Evolutionary conservation across 2,113 vertebrate species (phyloP).

Genomic region (Pica pica): DNA sequence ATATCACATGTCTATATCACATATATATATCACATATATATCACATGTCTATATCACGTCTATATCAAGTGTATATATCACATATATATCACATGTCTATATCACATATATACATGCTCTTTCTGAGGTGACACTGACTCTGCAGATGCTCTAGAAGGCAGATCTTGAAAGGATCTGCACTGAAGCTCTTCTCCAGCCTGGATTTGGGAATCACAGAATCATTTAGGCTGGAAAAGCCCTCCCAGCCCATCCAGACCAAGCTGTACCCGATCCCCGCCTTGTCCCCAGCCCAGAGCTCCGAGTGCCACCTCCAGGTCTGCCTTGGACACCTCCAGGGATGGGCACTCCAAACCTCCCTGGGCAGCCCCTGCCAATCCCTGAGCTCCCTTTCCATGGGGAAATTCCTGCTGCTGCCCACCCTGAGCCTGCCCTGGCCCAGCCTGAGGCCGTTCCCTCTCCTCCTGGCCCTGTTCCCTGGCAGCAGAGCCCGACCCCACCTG

Average conservation of each 20-base stretch:
- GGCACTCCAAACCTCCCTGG: neutral
- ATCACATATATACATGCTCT: neutral
- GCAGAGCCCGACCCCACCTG: neutral
- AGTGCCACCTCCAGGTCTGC: rapidly evolving
- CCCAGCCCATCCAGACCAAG: rapidly evolving
- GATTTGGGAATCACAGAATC: neutral
- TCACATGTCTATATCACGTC: no score
- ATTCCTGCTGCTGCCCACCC: neutral
- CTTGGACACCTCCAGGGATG: neutral
- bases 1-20: no score
- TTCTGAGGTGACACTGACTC: neutral
- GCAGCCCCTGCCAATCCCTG: neutral
- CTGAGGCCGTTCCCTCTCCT: neutral
- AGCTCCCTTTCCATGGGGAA: neutral
- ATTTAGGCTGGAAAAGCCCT: neutral
- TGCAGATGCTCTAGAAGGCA: neutral
- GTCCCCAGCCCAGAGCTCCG: neutral
- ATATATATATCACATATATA: no score
- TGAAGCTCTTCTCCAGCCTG: neutral
- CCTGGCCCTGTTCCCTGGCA: neutral
- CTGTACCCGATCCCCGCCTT: neutral
- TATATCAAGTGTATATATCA: no score
- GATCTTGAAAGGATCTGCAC: neutral
- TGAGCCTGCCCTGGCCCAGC: neutral
- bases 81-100: no score